phyloP scores from a whole-genome alignment of 2,888 invertebrate genomes.

The Ormyrus thymus region DNA sequence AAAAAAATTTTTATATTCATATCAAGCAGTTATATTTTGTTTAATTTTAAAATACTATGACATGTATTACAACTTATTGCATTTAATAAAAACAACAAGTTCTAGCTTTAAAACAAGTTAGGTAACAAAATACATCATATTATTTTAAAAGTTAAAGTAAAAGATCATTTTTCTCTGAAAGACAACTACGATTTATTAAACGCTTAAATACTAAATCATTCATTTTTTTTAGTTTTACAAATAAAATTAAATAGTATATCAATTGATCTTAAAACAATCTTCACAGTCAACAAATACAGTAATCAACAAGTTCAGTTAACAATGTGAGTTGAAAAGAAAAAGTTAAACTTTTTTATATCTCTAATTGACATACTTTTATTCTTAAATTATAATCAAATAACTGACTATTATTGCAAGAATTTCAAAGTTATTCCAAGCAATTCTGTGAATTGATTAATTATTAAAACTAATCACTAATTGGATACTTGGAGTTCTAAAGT shows the following conservation, averaged over 20 bases:
- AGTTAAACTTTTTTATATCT: background rate
- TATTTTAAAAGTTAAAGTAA: constrained; percentile 4
- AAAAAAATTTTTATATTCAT: constrained; percentile 34
- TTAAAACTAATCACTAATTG: too few relatives aligned
- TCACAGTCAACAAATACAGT: background rate
- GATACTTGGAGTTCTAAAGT: too few relatives aligned
- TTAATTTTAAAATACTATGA: background rate
- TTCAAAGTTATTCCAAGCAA: background rate
- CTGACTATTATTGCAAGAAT: background rate
- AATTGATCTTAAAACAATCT: constrained; percentile 5
- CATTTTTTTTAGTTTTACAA: background rate
- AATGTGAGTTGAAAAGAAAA: constrained; percentile 19
- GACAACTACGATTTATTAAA: too few relatives aligned
- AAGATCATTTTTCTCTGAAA: too few relatives aligned
- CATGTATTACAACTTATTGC: background rate
- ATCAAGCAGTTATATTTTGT: background rate
- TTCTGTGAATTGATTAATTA: background rate
- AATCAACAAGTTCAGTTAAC: constrained; percentile 14
- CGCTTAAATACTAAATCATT: background rate
- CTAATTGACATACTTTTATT: constrained; percentile 20
- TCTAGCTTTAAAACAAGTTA: background rate
- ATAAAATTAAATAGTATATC: constrained; percentile 33
- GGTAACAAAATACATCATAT: background rate
- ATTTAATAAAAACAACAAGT: too few relatives aligned
- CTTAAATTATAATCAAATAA: constrained; percentile 17